These are phyloP conservation scores for Leptopilina myrica DNA, from an alignment of 2,888 invertebrate genomes.

Conservation along the genomic window DNA sequence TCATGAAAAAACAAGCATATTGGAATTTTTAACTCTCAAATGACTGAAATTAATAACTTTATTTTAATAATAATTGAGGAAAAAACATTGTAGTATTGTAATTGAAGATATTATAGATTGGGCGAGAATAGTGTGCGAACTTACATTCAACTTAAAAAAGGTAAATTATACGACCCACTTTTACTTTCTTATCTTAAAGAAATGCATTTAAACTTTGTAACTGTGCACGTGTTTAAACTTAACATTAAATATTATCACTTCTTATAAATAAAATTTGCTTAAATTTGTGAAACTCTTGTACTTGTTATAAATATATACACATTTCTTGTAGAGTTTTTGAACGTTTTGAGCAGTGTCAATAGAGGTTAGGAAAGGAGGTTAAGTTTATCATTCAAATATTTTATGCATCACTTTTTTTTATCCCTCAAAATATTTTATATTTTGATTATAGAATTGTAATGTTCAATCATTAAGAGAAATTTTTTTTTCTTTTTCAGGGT, in stretches of 20 bases:
- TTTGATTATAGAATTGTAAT: not conserved
- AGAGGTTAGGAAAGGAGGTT: not conserved
- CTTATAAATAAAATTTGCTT: not conserved
- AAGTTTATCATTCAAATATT: not conserved
- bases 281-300: not conserved
- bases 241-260: not conserved
- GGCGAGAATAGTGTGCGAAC: conserved; percentile 4
- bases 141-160: not conserved
- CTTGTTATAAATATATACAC: not conserved
- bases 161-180: not conserved
- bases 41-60: not conserved
- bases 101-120: not conserved
- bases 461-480: not conserved
- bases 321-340: not conserved
- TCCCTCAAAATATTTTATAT: no score
- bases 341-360: not conserved
- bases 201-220: not conserved
- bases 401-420: not conserved
- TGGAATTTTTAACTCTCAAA: not conserved
- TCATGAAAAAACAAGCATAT: not conserved
- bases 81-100: not conserved
- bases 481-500: no score
- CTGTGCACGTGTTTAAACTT: not conserved
- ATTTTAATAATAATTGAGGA: not conserved
- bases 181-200: not conserved